Base-by-base conservation (phyloP, 2,113 vertebrate genomes). In the Apistogramma diplotaenia region DNA sequence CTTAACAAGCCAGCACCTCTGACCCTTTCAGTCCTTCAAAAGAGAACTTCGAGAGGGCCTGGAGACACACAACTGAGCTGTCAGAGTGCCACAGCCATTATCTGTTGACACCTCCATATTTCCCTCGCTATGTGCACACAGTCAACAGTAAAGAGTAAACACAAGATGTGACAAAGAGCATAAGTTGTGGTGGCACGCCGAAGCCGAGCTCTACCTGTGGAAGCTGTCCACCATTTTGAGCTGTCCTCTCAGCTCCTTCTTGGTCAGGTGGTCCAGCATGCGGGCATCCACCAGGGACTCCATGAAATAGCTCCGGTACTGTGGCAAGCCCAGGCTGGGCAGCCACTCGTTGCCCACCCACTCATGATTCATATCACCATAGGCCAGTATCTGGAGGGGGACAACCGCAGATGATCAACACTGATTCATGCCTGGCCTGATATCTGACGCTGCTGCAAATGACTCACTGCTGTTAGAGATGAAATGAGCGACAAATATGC, bases 201-300 rank as follows among this genome's bases (percentile, higher is more conserved):
- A 71, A 62, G 53, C 21, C 4, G 25, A 72, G 70, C 16, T 46
- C 61, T 89, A 98, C 97, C 97, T 96, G 95, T 98, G 97, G 91
- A 98, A 98, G 93, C 97, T 98, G 94, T 98, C 97, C 88, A 98
- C 97, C 97, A 98, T 98, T 89, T 98, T 98, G 43, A 98, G 96
- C 81, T 98, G 97, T 18, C 97, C 97, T 53, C 97, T 94, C 81
- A 98, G 95, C 92, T 98, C 97, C 91, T 98, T 98, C 94, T 98
- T 98, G 93, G 97, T 98, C 58, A 98, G 94, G 82, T 98, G 97
- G 89, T 98, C 97, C 84, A 98, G 84, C 97, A 98, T 98, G 67
- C 97, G 96, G 4, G 97, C 97, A 46, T 98, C 97, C 87, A 98
- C 97, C 90, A 98, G 94, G 5, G 96, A 97, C 94, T 98, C 97